These are phyloP conservation scores for Buphagus erythrorhynchus DNA, from an alignment of 2,797 vertebrate genomes.

Conservation along the genomic window DNA sequence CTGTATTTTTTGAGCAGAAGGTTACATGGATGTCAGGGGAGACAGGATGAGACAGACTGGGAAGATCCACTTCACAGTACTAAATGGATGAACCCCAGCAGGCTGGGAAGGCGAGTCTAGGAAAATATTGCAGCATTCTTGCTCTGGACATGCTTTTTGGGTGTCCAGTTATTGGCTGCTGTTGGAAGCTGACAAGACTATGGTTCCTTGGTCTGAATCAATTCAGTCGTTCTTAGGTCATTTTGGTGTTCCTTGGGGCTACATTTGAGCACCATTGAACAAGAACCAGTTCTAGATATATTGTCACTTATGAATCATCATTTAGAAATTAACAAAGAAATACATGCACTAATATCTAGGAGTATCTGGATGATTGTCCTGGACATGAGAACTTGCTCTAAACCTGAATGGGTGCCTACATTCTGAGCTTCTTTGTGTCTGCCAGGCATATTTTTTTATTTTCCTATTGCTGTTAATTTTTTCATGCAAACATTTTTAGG, in stretches of 20 bases:
- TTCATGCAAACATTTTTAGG: neutral
- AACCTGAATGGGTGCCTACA: rapidly evolving
- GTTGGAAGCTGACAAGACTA: neutral
- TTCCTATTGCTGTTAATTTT: neutral
- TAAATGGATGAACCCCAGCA: neutral
- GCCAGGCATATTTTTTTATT: neutral
- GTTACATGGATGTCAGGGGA: neutral
- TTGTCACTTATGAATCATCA: neutral
- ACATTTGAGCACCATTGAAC: neutral
- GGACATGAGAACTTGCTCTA: neutral
- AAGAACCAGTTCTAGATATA: neutral
- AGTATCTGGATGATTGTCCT: neutral
- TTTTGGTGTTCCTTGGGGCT: neutral
- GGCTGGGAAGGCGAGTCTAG: neutral
- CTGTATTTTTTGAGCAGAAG: neutral
- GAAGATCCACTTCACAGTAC: neutral
- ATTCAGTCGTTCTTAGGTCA: neutral
- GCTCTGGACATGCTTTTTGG: neutral
- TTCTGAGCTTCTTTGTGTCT: neutral
- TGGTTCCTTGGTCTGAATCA: neutral
- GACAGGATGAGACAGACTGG: neutral
- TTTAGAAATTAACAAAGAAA: neutral
- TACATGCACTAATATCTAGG: neutral
- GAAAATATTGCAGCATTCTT: neutral
- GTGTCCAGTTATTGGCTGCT: neutral